Percentiles rank a stretch among this genome's conserved stretches.
Conservation (phyloP, 2,113 vertebrate species). For the Rhadina sibilatrix region DNA sequence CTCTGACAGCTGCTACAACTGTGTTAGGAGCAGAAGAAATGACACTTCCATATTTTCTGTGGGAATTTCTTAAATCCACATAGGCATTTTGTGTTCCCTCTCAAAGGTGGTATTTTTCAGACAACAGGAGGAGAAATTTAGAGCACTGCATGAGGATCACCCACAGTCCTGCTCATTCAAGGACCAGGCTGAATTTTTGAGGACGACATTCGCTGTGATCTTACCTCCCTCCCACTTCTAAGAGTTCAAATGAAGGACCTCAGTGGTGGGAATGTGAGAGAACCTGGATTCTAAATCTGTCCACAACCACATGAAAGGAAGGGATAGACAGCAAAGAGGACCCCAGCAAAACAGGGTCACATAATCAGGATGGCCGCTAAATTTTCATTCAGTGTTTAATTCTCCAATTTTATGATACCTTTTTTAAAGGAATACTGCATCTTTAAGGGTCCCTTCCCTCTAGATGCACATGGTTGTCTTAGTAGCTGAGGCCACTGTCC, state of each 20-base stretch:
- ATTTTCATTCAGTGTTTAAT: slow-evolving; percentile 35
- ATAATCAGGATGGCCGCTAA: neutral
- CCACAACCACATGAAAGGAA: neutral
- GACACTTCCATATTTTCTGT: neutral
- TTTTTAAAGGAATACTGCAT: slow-evolving; percentile 76
- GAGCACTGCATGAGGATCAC: neutral
- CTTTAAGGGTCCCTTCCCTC: slow-evolving; percentile 68
- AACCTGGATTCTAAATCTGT: neutral
- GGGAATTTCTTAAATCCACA: neutral
- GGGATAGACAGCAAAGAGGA: neutral
- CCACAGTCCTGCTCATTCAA: neutral
- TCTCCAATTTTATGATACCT: slow-evolving; percentile 30
- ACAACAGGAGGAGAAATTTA: neutral
- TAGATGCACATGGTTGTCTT: slow-evolving; percentile 73
- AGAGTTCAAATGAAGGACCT: neutral
- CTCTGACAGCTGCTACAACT: neutral
- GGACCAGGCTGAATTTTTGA: neutral
- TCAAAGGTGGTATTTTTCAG: neutral
- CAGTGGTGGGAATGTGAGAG: neutral
- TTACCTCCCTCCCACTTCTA: neutral
- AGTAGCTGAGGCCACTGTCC: slow-evolving; percentile 74
- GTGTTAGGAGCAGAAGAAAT: neutral
- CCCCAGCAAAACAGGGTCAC: slow-evolving; percentile 1
- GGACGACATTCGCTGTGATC: neutral
- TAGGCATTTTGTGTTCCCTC: neutral